phyloP scores from a whole-genome alignment of 2,888 invertebrate genomes.

The Rhimphoctona megacephalus region DNA sequence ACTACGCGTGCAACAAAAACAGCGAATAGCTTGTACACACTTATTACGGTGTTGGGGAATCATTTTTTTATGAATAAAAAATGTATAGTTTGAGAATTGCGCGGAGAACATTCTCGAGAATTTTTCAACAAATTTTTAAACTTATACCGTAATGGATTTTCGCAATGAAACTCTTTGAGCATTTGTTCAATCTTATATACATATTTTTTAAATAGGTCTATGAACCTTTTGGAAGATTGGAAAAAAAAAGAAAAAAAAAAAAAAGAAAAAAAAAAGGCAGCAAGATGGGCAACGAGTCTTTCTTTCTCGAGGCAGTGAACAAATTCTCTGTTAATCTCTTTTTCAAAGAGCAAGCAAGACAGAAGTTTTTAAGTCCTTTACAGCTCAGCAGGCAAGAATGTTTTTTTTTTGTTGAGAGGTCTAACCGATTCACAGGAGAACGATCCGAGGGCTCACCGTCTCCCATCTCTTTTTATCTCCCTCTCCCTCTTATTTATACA shows the following conservation, averaged over 20 bases:
- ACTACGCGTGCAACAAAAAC: background rate
- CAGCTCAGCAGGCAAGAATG: conserved; percentile 78
- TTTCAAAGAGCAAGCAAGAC: conserved; percentile 28
- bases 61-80: conserved; percentile 1
- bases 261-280: background rate
- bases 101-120: background rate
- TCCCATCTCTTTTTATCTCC: conserved; percentile 47
- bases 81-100: background rate
- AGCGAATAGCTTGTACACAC: background rate
- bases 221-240: background rate
- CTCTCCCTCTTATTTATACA: conserved; percentile 7
- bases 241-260: too few species aligned
- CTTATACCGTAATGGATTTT: too few species aligned
- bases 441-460: conserved; percentile 64
- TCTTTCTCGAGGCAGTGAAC: conserved; percentile 28
- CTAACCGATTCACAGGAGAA: conserved; percentile 62
- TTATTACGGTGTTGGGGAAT: background rate
- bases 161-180: too few species aligned
- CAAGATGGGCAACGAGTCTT: conserved; percentile 12
- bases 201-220: background rate
- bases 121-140: background rate
- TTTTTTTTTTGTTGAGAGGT: conserved; percentile 74
- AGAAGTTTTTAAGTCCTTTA: conserved; percentile 66
- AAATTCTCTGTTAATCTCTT: conserved; percentile 8
- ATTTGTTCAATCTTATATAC: background rate